phyloP scores from a whole-genome alignment of 1,140 invertebrate genomes.

The Hylyphantes graminicola region DNA sequence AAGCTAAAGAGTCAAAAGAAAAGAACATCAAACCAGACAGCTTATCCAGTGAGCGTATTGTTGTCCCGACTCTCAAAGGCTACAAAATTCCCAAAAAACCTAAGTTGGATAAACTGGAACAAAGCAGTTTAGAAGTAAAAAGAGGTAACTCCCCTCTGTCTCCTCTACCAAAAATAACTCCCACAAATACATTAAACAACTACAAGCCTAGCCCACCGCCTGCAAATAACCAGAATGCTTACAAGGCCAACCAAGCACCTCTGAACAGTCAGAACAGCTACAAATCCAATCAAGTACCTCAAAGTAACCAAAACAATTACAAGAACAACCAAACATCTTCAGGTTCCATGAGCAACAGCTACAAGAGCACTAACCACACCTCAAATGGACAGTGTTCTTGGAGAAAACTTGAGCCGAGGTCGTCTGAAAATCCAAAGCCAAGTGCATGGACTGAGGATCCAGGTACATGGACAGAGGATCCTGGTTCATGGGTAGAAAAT shows the following conservation, averaged over 20 bases:
- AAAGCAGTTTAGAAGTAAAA: slow-evolving; percentile 42
- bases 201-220: too few relatives aligned
- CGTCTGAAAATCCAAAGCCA: slow-evolving; percentile 1
- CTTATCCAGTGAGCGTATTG: slow-evolving; percentile 3
- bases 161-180: slow-evolving; percentile 34
- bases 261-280: too few relatives aligned
- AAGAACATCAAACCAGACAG: not conserved
- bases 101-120: slow-evolving; percentile 32
- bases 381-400: slow-evolving; percentile 28
- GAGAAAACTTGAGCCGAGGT: slow-evolving; percentile 41
- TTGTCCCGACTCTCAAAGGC: not conserved
- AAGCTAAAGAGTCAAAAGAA: slow-evolving; percentile 9
- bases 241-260: too few relatives aligned
- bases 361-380: too few relatives aligned
- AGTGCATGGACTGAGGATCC: too few relatives aligned
- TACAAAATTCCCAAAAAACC: slow-evolving; percentile 50
- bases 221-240: too few relatives aligned
- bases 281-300: too few relatives aligned
- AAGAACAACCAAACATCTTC: too few relatives aligned
- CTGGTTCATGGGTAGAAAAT: too few relatives aligned
- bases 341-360: too few relatives aligned
- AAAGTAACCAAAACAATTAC: too few relatives aligned
- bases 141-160: slow-evolving; percentile 42
- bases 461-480: too few relatives aligned
- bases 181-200: not conserved